Percentiles rank a stretch among this genome's conserved stretches.
Conservation (phyloP, 2,113 vertebrate genomes). For the Clarias magur region DNA sequence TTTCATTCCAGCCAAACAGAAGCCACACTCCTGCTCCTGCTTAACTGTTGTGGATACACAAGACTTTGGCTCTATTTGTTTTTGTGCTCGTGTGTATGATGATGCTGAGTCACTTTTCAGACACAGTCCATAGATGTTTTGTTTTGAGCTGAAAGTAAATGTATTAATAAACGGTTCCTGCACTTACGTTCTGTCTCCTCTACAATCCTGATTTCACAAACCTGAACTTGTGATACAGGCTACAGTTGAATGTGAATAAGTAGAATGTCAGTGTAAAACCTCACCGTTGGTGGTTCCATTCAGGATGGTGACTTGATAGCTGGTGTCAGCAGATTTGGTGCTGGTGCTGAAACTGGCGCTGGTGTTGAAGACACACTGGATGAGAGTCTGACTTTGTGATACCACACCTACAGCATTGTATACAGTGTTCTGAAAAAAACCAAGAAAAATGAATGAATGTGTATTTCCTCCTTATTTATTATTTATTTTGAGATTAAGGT, state of each 20-base stretch:
- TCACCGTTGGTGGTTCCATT: neutral
- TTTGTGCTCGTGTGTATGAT: too few species aligned
- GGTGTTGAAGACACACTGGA: constrained; percentile 7
- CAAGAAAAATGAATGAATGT: neutral
- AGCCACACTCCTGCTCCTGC: neutral
- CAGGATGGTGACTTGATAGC: neutral
- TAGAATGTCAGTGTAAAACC: neutral
- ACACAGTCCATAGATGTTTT: too few species aligned
- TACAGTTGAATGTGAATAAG: neutral
- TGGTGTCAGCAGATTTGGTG: neutral
- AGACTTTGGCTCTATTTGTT: too few species aligned
- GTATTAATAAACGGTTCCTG: too few species aligned
- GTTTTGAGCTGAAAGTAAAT: too few species aligned
- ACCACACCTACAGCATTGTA: neutral
- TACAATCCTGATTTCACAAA: neutral
- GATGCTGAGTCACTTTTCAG: too few species aligned
- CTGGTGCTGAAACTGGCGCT: neutral
- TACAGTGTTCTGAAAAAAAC: neutral
- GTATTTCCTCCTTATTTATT: neutral
- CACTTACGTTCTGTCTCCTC: neutral
- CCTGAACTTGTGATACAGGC: neutral
- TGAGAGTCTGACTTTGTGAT: neutral
- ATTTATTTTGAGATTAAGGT: neutral
- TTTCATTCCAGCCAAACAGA: too few species aligned
- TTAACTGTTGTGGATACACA: neutral